Evolutionary conservation across 2,797 vertebrate species (phyloP).

Genomic region (Paguma larvata): DNA sequence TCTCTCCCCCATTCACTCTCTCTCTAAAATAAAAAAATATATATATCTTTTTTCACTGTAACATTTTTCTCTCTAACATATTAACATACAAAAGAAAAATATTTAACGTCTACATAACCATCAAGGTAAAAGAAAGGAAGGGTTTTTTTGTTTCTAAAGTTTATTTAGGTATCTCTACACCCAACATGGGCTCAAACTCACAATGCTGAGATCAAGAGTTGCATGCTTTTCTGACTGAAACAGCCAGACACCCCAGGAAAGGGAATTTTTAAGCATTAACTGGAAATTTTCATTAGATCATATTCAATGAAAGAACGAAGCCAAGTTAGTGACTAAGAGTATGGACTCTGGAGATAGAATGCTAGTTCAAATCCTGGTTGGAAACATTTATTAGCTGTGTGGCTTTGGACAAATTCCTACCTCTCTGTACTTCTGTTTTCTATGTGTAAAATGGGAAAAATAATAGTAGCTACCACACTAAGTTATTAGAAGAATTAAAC

Average conservation of each 20-base stretch:
- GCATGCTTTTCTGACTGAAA: too few species aligned
- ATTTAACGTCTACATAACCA: neutral
- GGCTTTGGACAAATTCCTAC: neutral
- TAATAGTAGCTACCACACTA: neutral
- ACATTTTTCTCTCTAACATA: constrained; percentile 3
- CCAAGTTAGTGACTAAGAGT: neutral
- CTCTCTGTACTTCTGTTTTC: neutral
- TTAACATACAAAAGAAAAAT: neutral
- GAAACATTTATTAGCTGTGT: neutral
- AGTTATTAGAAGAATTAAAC: neutral
- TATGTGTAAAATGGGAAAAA: neutral
- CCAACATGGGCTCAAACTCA: too few species aligned
- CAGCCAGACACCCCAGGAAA: neutral
- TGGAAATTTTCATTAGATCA: constrained; percentile 21
- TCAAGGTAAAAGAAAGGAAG: neutral
- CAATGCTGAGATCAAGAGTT: too few species aligned
- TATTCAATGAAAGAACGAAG: constrained; percentile 3
- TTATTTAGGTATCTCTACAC: too few species aligned
- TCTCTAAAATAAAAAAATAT: too few species aligned
- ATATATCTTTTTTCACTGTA: too few species aligned
- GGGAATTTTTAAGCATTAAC: constrained; percentile 5
- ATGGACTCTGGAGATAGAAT: neutral
- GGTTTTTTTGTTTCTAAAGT: too few species aligned
- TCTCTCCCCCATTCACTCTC: too few species aligned
- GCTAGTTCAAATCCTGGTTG: neutral